Base-by-base conservation (phyloP, 1,140 invertebrate genomes). In the Dendroctonus valens region DNA sequence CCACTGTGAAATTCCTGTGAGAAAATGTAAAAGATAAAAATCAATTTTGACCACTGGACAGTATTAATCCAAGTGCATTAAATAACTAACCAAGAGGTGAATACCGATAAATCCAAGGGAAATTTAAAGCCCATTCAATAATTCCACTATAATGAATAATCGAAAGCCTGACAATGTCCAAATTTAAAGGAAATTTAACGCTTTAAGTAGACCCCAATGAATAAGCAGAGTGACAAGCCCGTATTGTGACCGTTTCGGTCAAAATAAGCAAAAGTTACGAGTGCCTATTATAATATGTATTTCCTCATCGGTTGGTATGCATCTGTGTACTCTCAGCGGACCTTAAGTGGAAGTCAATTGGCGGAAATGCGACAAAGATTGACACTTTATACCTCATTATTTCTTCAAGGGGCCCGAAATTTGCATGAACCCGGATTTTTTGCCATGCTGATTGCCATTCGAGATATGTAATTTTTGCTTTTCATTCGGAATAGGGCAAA, bases 341-440 rank as follows among this genome's bases (percentile, higher is more conserved):
- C 39, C 51, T 52, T 44, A 60, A 67, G 44, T 46, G 57, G 58
- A 67, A 67, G 65, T 67, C 65, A 67, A 67, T 67, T 67, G 65
- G 65, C 65, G 65, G 57, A 67, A 67, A 67, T 48, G 40, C 60
- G 65, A 67, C 58, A 67, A 67, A 67, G 65, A 67, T 67, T 67
- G 65, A 67, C 65, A 67, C 39, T 52, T 60, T 46, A 38, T 14
- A 54, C 57, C 49, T 67, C 57, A 60, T 67, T 67, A 67, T 67
- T 59, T 54, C 41, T 40, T 66, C 14, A 50, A 59, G 41, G 14
- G 48, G 11, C 52, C 48, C 38, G n/a, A 12, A 59, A 65, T 65
- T 65, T 65, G 63, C 63, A 65, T 65, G 63, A 41, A 63, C 46
- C 44, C 40, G 57, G 8, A 57, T 57, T 41, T 41, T 57, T 61